Conservation (phyloP, 2,113 vertebrate species). For the Cervus canadensis region DNA sequence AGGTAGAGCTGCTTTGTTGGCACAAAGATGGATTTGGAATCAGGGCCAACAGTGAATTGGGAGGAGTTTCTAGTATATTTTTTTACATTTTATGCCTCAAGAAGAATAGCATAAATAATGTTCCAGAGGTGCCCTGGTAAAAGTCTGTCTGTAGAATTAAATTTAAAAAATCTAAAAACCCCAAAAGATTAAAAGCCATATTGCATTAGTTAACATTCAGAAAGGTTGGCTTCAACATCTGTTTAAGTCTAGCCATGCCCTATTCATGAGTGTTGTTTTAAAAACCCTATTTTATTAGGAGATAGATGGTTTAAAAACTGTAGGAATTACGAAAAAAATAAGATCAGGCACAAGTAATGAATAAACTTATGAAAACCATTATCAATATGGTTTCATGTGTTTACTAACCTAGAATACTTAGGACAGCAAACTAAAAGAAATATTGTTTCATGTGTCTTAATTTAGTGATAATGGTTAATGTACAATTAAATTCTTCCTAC, state of each 20-base stretch:
- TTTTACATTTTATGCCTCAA: background rate
- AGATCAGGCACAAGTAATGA: background rate
- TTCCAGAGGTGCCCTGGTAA: background rate
- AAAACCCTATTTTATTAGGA: background rate
- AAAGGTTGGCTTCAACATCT: background rate
- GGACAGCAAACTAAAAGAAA: background rate
- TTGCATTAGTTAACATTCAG: background rate
- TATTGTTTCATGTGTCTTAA: background rate
- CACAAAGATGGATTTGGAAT: background rate
- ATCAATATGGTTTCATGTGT: background rate
- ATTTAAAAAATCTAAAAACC: background rate
- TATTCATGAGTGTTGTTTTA: background rate
- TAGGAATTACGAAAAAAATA: background rate
- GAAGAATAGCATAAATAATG: background rate
- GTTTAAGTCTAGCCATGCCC: background rate
- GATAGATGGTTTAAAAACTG: background rate
- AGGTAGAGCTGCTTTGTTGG: background rate
- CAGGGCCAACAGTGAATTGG: background rate
- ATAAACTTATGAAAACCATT: background rate
- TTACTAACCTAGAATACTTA: constrained; percentile 22
- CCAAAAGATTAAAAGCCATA: background rate
- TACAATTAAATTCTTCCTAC: background rate
- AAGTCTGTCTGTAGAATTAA: background rate
- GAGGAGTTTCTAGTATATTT: background rate
- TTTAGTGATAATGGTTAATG: background rate